These are phyloP conservation scores for Neosilurus hyrtlii DNA, from an alignment of 2,797 vertebrate species.

Conservation along the genomic window DNA sequence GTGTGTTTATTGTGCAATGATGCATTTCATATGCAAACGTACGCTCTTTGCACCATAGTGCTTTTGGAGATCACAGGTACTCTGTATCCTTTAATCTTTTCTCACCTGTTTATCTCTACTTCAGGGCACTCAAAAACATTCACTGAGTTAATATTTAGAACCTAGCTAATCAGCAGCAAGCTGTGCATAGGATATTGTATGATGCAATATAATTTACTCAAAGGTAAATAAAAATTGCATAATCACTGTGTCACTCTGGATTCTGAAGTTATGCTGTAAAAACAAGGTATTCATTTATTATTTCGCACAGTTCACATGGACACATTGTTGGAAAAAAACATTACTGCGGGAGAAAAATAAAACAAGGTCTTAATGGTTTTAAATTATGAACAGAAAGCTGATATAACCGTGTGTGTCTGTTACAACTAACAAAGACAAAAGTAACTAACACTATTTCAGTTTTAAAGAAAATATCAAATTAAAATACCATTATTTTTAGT, in stretches of 20 bases:
- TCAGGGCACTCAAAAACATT: neutral
- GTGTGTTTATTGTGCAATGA: neutral
- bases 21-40: neutral
- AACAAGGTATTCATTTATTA: neutral
- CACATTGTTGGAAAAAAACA: too few species aligned
- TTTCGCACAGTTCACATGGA: neutral
- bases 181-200: neutral
- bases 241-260: neutral
- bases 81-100: neutral
- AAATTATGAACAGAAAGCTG: neutral
- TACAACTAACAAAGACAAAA: neutral
- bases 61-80: neutral
- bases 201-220: neutral
- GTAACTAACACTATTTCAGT: neutral
- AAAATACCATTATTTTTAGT: neutral
- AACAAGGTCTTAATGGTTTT: neutral
- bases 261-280: neutral
- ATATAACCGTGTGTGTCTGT: neutral
- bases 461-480: neutral
- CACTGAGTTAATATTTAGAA: neutral
- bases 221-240: neutral
- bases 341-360: too few species aligned
- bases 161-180: neutral
- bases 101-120: neutral
- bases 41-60: conserved; percentile 13